Evolutionary conservation across 2,113 vertebrate species (phyloP).

Genomic region (Electrona antarctica): DNA sequence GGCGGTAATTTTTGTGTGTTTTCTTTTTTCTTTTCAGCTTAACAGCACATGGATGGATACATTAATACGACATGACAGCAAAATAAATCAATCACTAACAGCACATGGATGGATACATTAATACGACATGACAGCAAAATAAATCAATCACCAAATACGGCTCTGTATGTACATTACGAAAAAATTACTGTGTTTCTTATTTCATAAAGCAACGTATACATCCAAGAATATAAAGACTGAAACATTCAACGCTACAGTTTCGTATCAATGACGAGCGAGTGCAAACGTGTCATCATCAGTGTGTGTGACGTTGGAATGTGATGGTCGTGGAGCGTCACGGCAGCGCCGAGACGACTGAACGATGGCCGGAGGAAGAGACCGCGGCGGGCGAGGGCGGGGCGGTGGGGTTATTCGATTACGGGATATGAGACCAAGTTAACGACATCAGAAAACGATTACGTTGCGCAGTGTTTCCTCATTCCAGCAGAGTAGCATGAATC

Average conservation of each 20-base stretch:
- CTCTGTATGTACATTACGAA: constrained; percentile 59
- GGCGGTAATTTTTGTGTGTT: constrained; percentile 26
- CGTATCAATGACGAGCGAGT: constrained; percentile 60
- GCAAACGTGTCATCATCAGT: constrained; percentile 53
- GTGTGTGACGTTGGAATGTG: constrained; percentile 75
- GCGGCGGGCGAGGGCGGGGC: neutral
- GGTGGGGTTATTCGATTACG: constrained; percentile 70
- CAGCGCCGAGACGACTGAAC: constrained; percentile 43
- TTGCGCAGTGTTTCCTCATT: constrained; percentile 72
- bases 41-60: constrained; percentile 62
- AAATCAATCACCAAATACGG: constrained; percentile 52
- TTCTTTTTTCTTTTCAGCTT: constrained; percentile 30
- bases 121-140: constrained; percentile 43
- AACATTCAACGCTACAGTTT: constrained; percentile 43
- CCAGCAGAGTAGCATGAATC: constrained; percentile 77
- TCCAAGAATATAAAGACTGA: constrained; percentile 47
- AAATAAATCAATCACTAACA: constrained; percentile 58
- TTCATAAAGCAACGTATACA: constrained; percentile 62
- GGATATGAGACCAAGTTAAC: constrained; percentile 72
- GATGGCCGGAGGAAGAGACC: constrained; percentile 68
- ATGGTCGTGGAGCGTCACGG: constrained; percentile 51
- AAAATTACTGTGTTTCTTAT: constrained; percentile 39
- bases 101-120: constrained; percentile 58
- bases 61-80: constrained; percentile 45
- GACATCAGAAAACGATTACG: constrained; percentile 76